Evolutionary conservation across 2,797 vertebrate genomes (phyloP), one percentile per base, ranked within the genome.

Genomic region (Morus bassanus): DNA sequence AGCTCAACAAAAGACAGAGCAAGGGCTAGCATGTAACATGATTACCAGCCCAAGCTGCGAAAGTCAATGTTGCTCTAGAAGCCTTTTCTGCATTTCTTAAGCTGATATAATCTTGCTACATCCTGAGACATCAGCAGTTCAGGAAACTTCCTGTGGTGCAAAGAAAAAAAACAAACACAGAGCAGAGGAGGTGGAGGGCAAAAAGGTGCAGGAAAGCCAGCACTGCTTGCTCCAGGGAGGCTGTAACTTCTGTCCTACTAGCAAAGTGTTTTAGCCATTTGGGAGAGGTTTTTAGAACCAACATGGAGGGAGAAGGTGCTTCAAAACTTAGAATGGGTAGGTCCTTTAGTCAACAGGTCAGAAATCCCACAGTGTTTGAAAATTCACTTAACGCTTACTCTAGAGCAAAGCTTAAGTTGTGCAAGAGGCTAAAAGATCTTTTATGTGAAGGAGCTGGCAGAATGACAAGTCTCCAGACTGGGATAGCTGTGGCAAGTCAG

Each of bases 81-180:
- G 7, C 5, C 41, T 64, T 70, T 70, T 60, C 35, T 79, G 28
- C 67, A 67, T 95, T 94, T 95, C 93, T 93, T 65, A 95, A 84
- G 59, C 45, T 9, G 6, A n/a, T 39, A 50, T 33, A 78, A 59
- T 84, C 33, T 93, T 94, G 76, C 51, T 68, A 64, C 73, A 81
- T 41, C 64, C 87, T 41, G 64, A 92, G 85, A 78, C 33, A 91
- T 82, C 37, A 64, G 33, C 50, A 82, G 24, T 11, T 78, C 64
- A 78, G 65, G 72, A 95, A 95, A 76, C 73, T 95, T 93, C 82
- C 75, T 65, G 69, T 24, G 60, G 80, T 27, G 24, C 59, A 69
- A 92, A 64, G 48, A 59, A 97, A 97, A 97, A 94, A 46, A 95
- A 74, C 16, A 85, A 91, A 57, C 6, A 22, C 35, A 88, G 68